A percentile compares a stretch with the other conserved stretches of the same genome.
These are phyloP conservation scores for Trissolcus japonicus DNA, from an alignment of 2,888 invertebrate species.

Conservation along the genomic window DNA sequence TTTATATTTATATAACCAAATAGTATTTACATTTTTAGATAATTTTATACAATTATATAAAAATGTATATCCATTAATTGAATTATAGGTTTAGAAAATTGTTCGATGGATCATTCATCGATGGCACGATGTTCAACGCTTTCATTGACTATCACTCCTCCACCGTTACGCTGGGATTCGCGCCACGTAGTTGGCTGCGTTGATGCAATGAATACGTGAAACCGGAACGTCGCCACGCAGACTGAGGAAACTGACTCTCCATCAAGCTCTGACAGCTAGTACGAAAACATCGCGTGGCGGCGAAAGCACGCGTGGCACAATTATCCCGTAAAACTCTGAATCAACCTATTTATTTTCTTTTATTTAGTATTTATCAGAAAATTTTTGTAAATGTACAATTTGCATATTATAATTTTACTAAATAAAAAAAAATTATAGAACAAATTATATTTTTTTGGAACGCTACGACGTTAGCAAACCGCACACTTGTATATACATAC, in stretches of 20 bases:
- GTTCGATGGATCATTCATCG: slow-evolving; percentile 73
- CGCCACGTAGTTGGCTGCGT: slow-evolving; percentile 64
- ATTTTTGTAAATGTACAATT: too few species aligned
- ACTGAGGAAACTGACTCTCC: slow-evolving; percentile 70
- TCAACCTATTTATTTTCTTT: too few species aligned
- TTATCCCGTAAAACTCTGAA: too few species aligned
- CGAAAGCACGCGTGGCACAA: slow-evolving; percentile 23
- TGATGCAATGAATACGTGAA: slow-evolving; percentile 70
- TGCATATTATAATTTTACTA: too few species aligned
- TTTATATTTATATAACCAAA: too few species aligned
- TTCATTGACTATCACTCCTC: slow-evolving; percentile 69
- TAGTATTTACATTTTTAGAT: too few species aligned
- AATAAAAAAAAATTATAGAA: too few species aligned
- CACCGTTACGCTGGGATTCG: slow-evolving; percentile 72
- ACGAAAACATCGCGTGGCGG: slow-evolving; percentile 70
- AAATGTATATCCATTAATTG: slow-evolving; percentile 13
- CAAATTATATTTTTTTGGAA: too few species aligned
- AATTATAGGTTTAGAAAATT: slow-evolving; percentile 69
- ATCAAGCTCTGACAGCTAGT: slow-evolving; percentile 71
- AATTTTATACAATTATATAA: too few species aligned
- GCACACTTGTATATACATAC: too few species aligned
- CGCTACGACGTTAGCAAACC: too few species aligned
- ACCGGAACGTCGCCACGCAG: slow-evolving; percentile 74
- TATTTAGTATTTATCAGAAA: too few species aligned
- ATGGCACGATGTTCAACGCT: slow-evolving; percentile 72